Base-by-base conservation (phyloP, 2,888 invertebrate genomes). In the Drosophila anceps region DNA sequence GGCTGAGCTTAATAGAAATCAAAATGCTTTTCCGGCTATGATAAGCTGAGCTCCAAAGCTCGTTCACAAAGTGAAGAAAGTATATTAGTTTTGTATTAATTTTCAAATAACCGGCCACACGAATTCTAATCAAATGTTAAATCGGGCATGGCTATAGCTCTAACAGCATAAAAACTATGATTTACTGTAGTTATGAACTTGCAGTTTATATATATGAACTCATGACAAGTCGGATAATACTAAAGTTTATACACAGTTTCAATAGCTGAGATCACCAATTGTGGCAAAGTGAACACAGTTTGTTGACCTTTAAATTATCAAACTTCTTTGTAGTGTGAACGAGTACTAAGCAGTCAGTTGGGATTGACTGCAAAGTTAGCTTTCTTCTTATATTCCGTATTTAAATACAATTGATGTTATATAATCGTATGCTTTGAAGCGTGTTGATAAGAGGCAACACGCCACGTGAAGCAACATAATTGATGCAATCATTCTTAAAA, bases 371-470 rank as follows among this genome's bases (percentile, higher is more conserved):
- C 24, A 8, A 44, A 13, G 1, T 44, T 24, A 24, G 8, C n/a
- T 6, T 2, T 0, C 12, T 10, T 8, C 20, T 20, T 53, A 10
- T 24, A 24, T 37, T 20, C 35, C 10, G 4, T 13, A 35, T 44
- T 44, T 10, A 35, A 18, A 33, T 13, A 37, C 4, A 13, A 4
- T 51, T 7, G 18, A 12, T 51, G 15, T 70, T 71, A 57, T 39
- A 63, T 57, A 62, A 70, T 15, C 37, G 8, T 15, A 20, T 10
- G 39, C 43, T 41, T 18, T 18, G 18, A 20, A 35, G 33, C 29
- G n/a, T 10, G 15, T 18, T 71, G 72, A 70, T 70, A 71, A 57
- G 50, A n/a, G 24, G 27, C 39, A 57, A 57, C 57, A 39, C 44
- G 50, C 50, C 55, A 44, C 41, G 35, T 60, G 48, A 60, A 46